Evolutionary conservation across 2,797 vertebrate genomes (phyloP).

Genomic region (Cyprinodon diabolis): DNA sequence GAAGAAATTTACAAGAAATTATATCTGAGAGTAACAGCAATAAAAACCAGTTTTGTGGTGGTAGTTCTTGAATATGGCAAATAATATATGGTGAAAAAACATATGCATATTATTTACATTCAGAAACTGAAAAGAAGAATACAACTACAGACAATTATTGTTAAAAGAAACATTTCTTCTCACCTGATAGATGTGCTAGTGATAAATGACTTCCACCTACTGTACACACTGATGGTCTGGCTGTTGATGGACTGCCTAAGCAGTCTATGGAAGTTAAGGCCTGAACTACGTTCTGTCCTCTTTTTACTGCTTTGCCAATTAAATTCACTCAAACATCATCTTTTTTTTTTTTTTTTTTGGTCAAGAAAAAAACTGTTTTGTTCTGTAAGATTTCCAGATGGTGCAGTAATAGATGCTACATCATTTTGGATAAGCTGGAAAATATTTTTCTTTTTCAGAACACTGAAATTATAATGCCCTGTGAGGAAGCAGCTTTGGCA

Average conservation of each 20-base stretch:
- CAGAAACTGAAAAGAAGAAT: too few species aligned
- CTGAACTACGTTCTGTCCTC: not conserved
- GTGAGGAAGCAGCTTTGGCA: slow-evolving; percentile 26
- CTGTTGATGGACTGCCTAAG: not conserved
- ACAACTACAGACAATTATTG: too few species aligned
- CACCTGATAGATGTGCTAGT: too few species aligned
- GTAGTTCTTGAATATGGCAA: too few species aligned
- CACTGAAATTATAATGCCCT: slow-evolving; percentile 22
- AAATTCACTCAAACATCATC: not conserved
- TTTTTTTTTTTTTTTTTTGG: not conserved
- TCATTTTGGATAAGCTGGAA: slow-evolving; percentile 22
- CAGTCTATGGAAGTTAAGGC: not conserved
- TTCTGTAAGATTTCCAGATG: not conserved
- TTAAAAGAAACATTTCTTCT: too few species aligned
- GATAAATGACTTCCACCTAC: not conserved
- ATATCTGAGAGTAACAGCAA: too few species aligned
- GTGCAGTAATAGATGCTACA: not conserved
- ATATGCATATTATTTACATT: too few species aligned
- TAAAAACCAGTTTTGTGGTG: too few species aligned
- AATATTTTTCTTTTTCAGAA: slow-evolving; percentile 26
- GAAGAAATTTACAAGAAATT: too few species aligned
- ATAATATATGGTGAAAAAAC: too few species aligned
- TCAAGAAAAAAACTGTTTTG: not conserved
- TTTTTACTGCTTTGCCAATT: too few species aligned
- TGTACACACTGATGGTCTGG: not conserved